Evolutionary conservation across 92 coral and sea anemone genomes (phyloP), one percentile per base, ranked within the genome.

Genomic region (Epizoanthus stellaris): DNA sequence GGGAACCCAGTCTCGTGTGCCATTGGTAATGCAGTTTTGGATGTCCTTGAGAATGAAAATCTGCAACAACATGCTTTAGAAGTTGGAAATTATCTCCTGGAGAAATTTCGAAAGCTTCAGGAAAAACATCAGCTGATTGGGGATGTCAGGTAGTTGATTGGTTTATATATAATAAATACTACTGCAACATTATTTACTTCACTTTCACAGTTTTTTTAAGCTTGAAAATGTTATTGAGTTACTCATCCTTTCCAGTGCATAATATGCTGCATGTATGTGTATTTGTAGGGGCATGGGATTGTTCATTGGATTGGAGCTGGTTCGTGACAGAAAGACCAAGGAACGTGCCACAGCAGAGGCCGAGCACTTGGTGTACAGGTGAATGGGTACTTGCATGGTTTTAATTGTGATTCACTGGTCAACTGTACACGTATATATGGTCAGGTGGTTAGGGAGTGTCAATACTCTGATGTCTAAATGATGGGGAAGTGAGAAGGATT

Each of bases 1-100:
- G 99, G 99, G 23, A 97, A 97, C 73, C 99, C 99, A 52, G 99
- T 97, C 39, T 91, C 99, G 0, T 97, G 99, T 88, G 97, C 95
- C 38, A 94, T 97, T 36, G 99, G 97, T 15, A 95, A 95, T 87
- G 99, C 99, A 12, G 99, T 97, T 21, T 73, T 97, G 20, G 99
- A 97, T 52, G 93, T 93, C 23, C 64, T 97, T 61, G 98, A 97
- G 90, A 67, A 93, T 59, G 99, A 97, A 81, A 90, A 91, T 56
- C 91, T 97, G 11, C 95, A 93, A 42, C 77, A 95, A 69, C 90
- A 95, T 88, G 99, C 99, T 47, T 80, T 88, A 5, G 94, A 95
- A 67, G 84, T 95, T 47, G 99, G 99, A 45, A 74, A 93, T 59
- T 91, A 90, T 71, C 84, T 97, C 66, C 14, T 89, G 47, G 88